Conservation (phyloP, 2,113 vertebrate species). For the Gymnocephalus cernua region DNA sequence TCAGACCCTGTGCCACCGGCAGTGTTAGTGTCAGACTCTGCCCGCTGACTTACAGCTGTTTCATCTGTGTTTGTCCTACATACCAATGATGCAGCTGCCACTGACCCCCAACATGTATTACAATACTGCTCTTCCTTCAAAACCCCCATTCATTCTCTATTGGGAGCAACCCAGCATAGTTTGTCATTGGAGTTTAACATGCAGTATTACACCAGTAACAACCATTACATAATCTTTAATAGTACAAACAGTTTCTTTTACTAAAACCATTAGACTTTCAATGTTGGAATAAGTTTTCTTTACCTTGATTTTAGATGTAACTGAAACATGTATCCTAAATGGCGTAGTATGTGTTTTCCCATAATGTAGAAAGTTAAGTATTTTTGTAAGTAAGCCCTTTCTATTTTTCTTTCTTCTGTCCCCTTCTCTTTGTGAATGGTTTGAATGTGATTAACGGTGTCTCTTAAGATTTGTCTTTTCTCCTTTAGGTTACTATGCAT, state of each 20-base stretch:
- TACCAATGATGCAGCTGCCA: constrained; percentile 54
- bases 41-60: constrained; percentile 59
- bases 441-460: constrained; percentile 99
- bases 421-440: constrained; percentile 92
- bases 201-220: constrained; percentile 73
- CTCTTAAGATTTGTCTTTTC: constrained; percentile 98
- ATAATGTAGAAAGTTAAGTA: constrained; percentile 92
- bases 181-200: constrained; percentile 96
- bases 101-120: constrained; percentile 58
- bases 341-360: constrained; percentile 90
- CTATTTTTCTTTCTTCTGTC: constrained; percentile 85
- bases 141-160: constrained; percentile 70
- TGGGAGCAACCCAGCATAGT: constrained; percentile 89
- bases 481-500: constrained; percentile 94
- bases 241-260: constrained; percentile 56
- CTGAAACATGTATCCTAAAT: constrained; percentile 82
- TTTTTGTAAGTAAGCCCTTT: constrained; percentile 95
- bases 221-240: constrained; percentile 67
- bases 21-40: constrained; percentile 52
- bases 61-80: constrained; percentile 73
- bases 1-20: constrained; percentile 57
- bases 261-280: constrained; percentile 66
- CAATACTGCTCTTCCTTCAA: constrained; percentile 25
- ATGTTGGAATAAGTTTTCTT: constrained; percentile 85
- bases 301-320: constrained; percentile 75